phyloP scores from a whole-genome alignment of 2,888 invertebrate species.

The Onthophagus sagittarius region DNA sequence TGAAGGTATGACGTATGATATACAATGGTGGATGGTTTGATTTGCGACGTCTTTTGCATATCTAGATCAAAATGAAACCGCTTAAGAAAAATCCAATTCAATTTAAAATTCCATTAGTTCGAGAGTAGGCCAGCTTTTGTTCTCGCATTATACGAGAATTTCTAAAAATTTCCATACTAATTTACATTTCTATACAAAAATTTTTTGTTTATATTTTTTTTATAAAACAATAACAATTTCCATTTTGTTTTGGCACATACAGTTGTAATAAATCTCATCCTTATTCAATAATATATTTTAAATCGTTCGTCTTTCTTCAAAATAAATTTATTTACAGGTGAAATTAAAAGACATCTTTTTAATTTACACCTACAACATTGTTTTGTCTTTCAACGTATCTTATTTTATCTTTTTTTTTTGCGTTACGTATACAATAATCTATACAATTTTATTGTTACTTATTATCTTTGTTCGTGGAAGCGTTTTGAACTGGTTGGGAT shows the following conservation, averaged over 20 bases:
- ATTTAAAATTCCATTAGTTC: not conserved
- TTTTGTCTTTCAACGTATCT: not conserved
- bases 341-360: not conserved
- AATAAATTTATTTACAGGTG: not conserved
- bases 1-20: not conserved
- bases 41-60: not conserved
- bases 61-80: not conserved
- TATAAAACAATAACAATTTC: not conserved
- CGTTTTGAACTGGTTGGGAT: too few species aligned
- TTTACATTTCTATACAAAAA: not conserved
- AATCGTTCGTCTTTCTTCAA: not conserved
- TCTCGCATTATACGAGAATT: not conserved
- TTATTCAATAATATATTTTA: not conserved
- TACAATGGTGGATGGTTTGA: not conserved
- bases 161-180: not conserved
- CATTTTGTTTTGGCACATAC: not conserved
- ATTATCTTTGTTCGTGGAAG: not conserved
- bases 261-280: not conserved
- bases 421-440: not conserved
- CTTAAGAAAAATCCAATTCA: not conserved
- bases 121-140: not conserved
- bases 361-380: not conserved
- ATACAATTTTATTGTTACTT: not conserved
- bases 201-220: not conserved
- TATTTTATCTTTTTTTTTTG: not conserved